A percentile compares a stretch with the other conserved stretches of the same genome.
Conservation (phyloP, 2,888 invertebrate species). For the Lepidocyrtinus sp. region DNA sequence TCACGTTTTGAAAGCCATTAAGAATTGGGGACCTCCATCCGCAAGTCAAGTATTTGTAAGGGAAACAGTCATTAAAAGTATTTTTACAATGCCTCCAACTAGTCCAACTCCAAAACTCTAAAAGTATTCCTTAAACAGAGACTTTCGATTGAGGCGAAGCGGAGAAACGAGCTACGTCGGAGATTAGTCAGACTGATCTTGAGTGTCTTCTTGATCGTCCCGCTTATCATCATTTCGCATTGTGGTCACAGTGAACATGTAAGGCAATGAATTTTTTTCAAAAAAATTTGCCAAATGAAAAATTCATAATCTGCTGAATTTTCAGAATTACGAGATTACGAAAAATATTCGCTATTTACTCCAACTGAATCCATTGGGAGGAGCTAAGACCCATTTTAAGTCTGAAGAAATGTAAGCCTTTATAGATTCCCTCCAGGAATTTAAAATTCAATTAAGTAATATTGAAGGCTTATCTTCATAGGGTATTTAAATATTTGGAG, state of each 20-base stretch:
- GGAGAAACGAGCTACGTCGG: slow-evolving; percentile 35
- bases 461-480: slow-evolving; percentile 12
- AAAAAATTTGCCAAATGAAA: not conserved
- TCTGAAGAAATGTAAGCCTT: slow-evolving; percentile 23
- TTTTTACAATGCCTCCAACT: no score
- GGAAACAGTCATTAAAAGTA: no score
- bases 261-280: not conserved
- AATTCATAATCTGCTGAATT: not conserved
- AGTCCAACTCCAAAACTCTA: no score
- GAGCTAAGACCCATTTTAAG: not conserved
- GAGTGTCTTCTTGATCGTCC: slow-evolving; percentile 34
- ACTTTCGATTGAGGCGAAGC: slow-evolving; percentile 53
- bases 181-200: slow-evolving; percentile 45
- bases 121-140: slow-evolving; percentile 19
- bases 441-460: not conserved
- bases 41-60: no score
- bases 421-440: not conserved
- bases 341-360: slow-evolving; percentile 44
- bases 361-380: slow-evolving; percentile 19
- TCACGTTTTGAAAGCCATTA: not conserved
- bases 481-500: slow-evolving; percentile 46
- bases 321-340: slow-evolving; percentile 38
- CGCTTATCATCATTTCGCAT: slow-evolving; percentile 48
- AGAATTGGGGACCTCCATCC: no score
- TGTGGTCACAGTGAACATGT: slow-evolving; percentile 40